Evolutionary conservation across 2,888 invertebrate species (phyloP), one percentile per base, ranked within the genome.

Genomic region (Limulus polyphemus): DNA sequence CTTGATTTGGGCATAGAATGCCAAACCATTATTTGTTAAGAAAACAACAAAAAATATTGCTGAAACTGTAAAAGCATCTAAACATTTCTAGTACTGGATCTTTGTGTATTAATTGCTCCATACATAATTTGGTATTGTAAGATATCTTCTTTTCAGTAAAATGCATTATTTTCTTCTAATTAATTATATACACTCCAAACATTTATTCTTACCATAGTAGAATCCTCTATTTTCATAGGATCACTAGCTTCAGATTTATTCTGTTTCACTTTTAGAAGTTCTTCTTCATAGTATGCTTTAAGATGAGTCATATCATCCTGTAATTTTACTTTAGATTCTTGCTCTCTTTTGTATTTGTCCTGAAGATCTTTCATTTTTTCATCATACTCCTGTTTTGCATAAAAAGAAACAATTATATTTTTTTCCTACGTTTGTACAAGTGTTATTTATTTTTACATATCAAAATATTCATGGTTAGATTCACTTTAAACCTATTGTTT

Each of bases 271-370:
- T 72, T 71, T 2, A 73, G 68, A 58, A 81, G 70, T 65, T 81
- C 78, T 48, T 75, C 72, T 68, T 83, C 81, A 69, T 83, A 84
- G 55, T 80, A 79, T 48, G 78, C 75, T 65, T 81, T 77, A 60
- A 83, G 77, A 17, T 77, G 76, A 58, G 78, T 75, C 70, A 85
- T 79, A 72, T 85, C 84, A 47, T 79, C 77, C 71, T 84, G 83
- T 16, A 85, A 72, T 65, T 78, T 76, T 3, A 74, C 76, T 65
- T 80, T 79, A 67, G 75, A 76, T 56, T 74, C 72, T 65, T 78
- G 77, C 65, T 80, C 80, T 56, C 73, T 73, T 62, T 79, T 77
- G 69, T 76, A 79, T 62, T 77, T 70, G 11, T 64, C 58, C 58
- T 70, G 65, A 55, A 74, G 62, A 59, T 72, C 78, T 62, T 73